Evolutionary conservation across 2,113 vertebrate genomes (phyloP).

Genomic region (Podocnemis expansa): DNA sequence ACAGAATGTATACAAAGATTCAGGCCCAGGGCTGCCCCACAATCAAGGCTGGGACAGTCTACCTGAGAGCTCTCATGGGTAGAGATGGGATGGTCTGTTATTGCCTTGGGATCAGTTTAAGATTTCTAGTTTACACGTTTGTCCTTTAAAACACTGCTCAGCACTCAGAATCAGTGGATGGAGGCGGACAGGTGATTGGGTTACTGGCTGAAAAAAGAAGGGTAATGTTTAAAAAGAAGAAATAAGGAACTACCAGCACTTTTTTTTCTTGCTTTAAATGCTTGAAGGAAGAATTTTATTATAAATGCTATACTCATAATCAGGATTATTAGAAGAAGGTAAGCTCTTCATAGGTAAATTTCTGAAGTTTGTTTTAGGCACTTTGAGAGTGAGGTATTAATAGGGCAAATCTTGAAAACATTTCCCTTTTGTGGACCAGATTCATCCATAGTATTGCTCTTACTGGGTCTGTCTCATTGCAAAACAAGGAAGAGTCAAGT

Average conservation of each 20-base stretch:
- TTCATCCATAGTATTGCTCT: not conserved
- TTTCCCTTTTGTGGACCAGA: not conserved
- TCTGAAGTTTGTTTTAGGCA: not conserved
- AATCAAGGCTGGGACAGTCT: not conserved
- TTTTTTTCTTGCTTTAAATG: not conserved
- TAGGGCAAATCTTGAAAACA: not conserved
- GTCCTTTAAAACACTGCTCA: not conserved
- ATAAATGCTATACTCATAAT: rapidly evolving
- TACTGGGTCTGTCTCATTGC: not conserved
- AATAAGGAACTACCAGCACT: rapidly evolving
- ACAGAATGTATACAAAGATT: constrained; percentile 57
- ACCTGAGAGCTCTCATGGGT: not conserved
- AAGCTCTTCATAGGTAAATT: constrained; percentile 31
- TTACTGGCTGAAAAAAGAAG: not conserved
- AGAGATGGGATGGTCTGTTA: not conserved
- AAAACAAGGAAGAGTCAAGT: not conserved
- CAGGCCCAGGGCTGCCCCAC: not conserved
- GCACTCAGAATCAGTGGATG: not conserved
- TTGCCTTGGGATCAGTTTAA: not conserved
- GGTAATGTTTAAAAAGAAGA: not conserved
- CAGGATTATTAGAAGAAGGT: constrained; percentile 16
- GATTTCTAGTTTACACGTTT: not conserved
- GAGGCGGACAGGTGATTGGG: rapidly evolving
- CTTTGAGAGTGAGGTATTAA: not conserved
- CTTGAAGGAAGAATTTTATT: not conserved